A percentile compares a stretch with the other conserved stretches of the same genome.
These are phyloP conservation scores for Linepithema humile DNA, from an alignment of 1,140 invertebrate genomes.

Conservation along the genomic window DNA sequence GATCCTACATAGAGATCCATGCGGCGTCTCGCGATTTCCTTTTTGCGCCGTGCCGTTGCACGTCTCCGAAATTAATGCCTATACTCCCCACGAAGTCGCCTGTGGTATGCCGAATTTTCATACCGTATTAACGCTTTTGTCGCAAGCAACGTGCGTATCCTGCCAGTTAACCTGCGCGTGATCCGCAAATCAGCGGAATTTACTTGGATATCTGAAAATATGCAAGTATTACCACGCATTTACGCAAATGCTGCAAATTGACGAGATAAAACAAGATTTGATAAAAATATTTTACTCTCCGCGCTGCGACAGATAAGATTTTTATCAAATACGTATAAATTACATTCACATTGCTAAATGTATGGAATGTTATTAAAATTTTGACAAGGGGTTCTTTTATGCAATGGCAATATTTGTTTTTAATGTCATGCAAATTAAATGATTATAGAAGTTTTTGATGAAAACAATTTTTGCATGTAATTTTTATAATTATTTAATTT, in stretches of 20 bases:
- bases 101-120: constrained; percentile 40
- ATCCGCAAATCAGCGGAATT: constrained; percentile 3
- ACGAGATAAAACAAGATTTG: no score
- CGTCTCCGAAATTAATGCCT: constrained; percentile 66
- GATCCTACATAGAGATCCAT: constrained; percentile 67
- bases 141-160: neutral
- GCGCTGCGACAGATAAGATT: no score
- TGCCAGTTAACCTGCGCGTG: neutral
- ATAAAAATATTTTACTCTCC: no score
- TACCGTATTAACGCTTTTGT: constrained; percentile 26
- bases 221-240: neutral
- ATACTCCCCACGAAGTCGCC: constrained; percentile 56
- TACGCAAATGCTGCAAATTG: neutral
- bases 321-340: no score
- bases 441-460: no score
- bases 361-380: no score
- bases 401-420: no score
- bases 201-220: neutral
- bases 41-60: constrained; percentile 57
- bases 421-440: no score
- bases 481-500: no score
- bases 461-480: no score
- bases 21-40: constrained; percentile 63
- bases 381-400: no score
- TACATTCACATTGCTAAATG: no score